Evolutionary conservation across 1,140 invertebrate species (phyloP).

Genomic region (Cylas formicarius): DNA sequence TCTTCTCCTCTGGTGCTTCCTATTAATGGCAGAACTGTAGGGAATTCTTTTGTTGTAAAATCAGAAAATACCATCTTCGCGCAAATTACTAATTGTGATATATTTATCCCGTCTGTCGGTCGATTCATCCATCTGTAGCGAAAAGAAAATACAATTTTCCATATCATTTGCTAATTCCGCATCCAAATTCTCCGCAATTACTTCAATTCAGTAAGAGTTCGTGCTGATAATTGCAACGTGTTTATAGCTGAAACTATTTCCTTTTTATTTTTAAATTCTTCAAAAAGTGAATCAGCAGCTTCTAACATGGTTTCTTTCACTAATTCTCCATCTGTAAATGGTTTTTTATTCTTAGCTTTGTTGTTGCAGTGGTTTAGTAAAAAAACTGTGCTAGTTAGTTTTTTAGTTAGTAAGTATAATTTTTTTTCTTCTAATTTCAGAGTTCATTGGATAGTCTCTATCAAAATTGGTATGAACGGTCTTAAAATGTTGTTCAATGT

Average conservation of each 20-base stretch:
- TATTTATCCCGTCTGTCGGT: constrained; percentile 15
- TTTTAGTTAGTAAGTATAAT: constrained; percentile 2
- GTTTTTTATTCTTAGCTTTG: constrained; percentile 8
- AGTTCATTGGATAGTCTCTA: neutral
- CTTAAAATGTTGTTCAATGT: constrained; percentile 7
- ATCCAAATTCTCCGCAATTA: constrained; percentile 23
- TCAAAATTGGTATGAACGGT: constrained; percentile 4
- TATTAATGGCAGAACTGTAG: constrained; percentile 34
- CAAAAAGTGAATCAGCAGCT: constrained; percentile 22
- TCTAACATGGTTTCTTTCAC: constrained; percentile 26
- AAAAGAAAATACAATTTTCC: constrained; percentile 24
- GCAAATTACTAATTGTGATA: too few species aligned
- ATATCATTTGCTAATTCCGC: constrained; percentile 25
- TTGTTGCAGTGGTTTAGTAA: neutral
- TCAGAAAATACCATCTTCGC: constrained; percentile 32
- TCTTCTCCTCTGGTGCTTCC: constrained; percentile 32
- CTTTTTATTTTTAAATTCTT: constrained; percentile 20
- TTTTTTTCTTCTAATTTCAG: constrained; percentile 5
- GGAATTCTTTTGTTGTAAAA: constrained; percentile 35
- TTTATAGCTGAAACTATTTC: constrained; percentile 17
- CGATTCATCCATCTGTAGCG: constrained; percentile 31
- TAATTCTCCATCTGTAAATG: constrained; percentile 28
- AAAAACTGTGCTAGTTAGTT: neutral
- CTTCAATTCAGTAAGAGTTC: constrained; percentile 26
- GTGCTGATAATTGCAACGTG: constrained; percentile 12